Base-by-base conservation (phyloP, 2,888 invertebrate genomes). In the Apodemia mormo region DNA sequence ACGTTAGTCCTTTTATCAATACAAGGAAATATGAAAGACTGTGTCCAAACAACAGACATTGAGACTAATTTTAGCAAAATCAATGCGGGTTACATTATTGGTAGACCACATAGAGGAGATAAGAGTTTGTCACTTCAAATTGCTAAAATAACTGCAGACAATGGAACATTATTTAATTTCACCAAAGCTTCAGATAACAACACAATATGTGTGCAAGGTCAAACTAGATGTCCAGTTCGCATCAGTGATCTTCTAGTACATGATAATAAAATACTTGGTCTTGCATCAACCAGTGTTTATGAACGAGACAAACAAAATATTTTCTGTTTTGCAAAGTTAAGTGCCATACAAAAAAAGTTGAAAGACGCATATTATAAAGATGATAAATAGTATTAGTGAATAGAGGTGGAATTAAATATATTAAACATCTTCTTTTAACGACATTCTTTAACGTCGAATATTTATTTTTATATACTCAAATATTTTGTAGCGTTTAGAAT, bases 191-290 rank as follows among this genome's bases (percentile, higher is more conserved):
- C 33, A 33, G 52, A 22, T 30, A 43, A n/a, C 22, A 80, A 75
- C 67, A 82, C 84, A 54, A 82, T 91, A 68, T 87, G 91, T 70
- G 89, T 87, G 14, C 83, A 81, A 73, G 82, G 81, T 61, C 49
- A 83, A 1, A 77, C 82, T 2, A 82, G 78, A 2, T 92, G 92
- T 73, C 87, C 90, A 0, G 85, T 91, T 2, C 81, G 83, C 1
- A 86, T 85, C 14, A 89, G 92, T 1, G 92, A 92, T 70, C 77
- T 92, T 29, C 75, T 92, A 66, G 73, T 90, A 7, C 92, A 92
- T 73, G 78, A 79, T 8, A 83, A 78, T 0, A 69, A 72, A 1
- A 73, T 92, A 10, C 84, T 80, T 68, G 92, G 92, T 0, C 73
- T 92, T 56, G 86, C 90, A 0, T 83, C 87, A 10, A 85, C 84